Evolutionary conservation across 2,888 invertebrate species (phyloP).

Genomic region (Chelonus formosanus): DNA sequence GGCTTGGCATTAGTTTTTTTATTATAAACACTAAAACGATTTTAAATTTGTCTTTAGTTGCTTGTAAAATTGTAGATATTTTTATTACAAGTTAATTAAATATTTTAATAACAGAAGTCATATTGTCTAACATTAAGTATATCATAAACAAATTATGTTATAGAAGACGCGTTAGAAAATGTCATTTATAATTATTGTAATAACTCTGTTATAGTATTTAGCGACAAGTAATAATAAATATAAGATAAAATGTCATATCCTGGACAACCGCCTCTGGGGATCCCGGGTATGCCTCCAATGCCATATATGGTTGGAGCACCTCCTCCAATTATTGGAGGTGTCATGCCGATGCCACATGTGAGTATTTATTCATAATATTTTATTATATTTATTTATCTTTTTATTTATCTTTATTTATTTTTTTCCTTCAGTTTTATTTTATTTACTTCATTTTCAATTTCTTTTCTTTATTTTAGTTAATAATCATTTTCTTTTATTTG

Average conservation of each 20-base stretch:
- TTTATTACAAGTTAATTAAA: too few species aligned
- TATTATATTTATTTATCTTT: not conserved
- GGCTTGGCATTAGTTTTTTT: conserved; percentile 28
- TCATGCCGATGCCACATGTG: conserved; percentile 80
- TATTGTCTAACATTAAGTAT: too few species aligned
- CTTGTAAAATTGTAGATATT: too few species aligned
- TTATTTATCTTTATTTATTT: not conserved
- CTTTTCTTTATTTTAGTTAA: too few species aligned
- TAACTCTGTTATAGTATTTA: too few species aligned
- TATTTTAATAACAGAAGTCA: too few species aligned
- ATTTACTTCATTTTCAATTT: not conserved
- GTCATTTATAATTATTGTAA: too few species aligned
- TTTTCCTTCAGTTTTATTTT: not conserved
- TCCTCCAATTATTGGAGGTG: conserved; percentile 75
- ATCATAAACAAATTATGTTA: too few species aligned
- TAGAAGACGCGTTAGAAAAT: too few species aligned
- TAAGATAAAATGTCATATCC: conserved; percentile 83
- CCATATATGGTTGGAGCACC: conserved; percentile 69
- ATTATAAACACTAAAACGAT: too few species aligned
- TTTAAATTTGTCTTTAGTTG: too few species aligned
- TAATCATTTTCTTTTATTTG: not conserved
- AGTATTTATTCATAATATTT: conserved; percentile 59
- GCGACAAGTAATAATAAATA: not conserved
- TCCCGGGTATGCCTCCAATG: conserved; percentile 79
- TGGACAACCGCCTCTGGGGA: conserved; percentile 80